Percentiles rank a stretch among this genome's conserved stretches.
These are phyloP conservation scores for Anoplophora glabripennis DNA, from an alignment of 1,140 invertebrate species.

Conservation along the genomic window DNA sequence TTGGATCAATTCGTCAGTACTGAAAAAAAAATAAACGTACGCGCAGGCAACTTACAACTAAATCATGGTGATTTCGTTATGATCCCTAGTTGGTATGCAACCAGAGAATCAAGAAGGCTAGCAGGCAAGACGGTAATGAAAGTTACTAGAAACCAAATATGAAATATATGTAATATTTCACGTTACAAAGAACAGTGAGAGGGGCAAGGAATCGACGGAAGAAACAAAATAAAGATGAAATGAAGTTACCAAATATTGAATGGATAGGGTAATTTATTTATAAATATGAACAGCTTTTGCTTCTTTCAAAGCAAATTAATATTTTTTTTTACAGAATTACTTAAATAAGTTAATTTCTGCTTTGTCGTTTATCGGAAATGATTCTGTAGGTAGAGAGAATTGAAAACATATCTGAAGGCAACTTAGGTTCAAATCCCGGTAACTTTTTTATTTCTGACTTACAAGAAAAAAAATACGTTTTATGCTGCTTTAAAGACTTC, in stretches of 20 bases:
- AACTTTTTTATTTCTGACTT: neutral
- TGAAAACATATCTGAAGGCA: neutral
- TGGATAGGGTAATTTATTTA: no score
- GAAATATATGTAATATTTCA: neutral
- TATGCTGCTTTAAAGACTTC: neutral
- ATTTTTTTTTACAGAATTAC: neutral
- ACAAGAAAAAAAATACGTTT: neutral
- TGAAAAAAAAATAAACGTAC: neutral
- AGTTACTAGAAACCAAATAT: neutral
- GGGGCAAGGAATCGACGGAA: no score
- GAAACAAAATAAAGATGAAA: no score
- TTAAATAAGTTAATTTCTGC: neutral
- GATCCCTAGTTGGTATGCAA: neutral
- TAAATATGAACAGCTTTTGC: no score
- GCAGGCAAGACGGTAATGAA: neutral
- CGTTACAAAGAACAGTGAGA: neutral
- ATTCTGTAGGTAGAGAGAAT: neutral
- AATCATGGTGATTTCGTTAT: no score
- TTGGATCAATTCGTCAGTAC: slow-evolving; percentile 59
- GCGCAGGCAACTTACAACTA: no score
- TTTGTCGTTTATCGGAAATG: neutral
- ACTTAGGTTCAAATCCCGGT: neutral
- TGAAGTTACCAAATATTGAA: no score
- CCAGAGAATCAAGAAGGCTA: no score
- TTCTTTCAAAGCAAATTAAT: no score